These are phyloP conservation scores for Anguilla marmorata DNA, from an alignment of 2,797 vertebrate species.

Conservation along the genomic window DNA sequence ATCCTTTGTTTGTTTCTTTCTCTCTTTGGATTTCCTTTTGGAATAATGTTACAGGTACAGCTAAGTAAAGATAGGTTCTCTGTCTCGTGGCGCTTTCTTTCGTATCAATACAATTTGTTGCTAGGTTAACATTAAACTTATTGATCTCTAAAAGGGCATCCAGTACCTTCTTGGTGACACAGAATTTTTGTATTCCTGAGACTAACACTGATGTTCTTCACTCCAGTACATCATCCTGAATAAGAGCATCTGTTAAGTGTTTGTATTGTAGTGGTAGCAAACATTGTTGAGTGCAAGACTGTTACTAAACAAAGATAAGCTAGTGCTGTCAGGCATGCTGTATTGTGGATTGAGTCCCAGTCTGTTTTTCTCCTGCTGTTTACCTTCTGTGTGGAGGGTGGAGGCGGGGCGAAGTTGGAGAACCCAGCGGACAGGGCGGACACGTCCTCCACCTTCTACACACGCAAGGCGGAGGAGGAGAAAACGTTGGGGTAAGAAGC, in stretches of 20 bases:
- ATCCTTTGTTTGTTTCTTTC: not conserved
- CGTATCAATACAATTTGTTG: not conserved
- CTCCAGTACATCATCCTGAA: not conserved
- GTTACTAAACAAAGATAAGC: not conserved
- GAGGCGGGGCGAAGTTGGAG: slow-evolving; percentile 59
- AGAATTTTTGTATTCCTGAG: not conserved
- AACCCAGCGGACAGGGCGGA: slow-evolving; percentile 50
- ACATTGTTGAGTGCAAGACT: not conserved
- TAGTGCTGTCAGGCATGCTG: not conserved
- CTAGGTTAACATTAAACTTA: not conserved
- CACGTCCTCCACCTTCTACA: slow-evolving; percentile 46
- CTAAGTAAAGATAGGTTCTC: not conserved
- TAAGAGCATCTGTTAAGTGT: no score
- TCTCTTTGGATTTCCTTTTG: not conserved
- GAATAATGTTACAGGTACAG: not conserved
- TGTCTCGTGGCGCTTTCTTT: no score
- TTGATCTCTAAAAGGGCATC: not conserved
- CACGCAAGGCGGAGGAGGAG: not conserved
- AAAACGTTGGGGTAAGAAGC: not conserved
- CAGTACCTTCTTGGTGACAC: not conserved
- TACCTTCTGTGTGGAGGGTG: slow-evolving; percentile 51
- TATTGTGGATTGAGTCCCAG: not conserved
- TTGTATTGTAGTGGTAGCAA: not conserved
- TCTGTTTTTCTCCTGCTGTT: not conserved
- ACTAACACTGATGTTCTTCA: not conserved